Evolutionary conservation across 64 coral and sea anemone species (phyloP).

Genomic region (Porites lutea): DNA sequence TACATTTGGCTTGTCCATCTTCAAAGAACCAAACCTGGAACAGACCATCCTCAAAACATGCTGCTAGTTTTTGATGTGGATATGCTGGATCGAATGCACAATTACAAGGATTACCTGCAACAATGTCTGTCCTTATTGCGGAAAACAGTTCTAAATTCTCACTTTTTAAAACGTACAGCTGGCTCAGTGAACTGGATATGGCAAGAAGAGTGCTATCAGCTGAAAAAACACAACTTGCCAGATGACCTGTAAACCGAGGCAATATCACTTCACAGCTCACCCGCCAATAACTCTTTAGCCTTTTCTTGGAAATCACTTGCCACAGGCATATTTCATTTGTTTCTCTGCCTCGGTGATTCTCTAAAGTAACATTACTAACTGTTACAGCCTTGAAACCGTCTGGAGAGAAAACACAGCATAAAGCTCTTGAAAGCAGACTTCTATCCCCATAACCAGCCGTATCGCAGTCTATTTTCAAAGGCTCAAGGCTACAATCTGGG

Average conservation of each 20-base stretch:
- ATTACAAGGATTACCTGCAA: slow-evolving; percentile 4
- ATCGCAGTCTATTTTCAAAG: slow-evolving; percentile 67
- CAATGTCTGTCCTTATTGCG: slow-evolving; percentile 17
- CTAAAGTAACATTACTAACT: slow-evolving; percentile 43
- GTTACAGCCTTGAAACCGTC: slow-evolving; percentile 58
- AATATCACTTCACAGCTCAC: slow-evolving; percentile 55
- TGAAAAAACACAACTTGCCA: slow-evolving; percentile 55
- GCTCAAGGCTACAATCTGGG: slow-evolving; percentile 40
- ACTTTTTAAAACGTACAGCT: slow-evolving; percentile 52
- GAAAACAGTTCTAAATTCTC: slow-evolving; percentile 41
- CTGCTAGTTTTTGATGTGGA: slow-evolving; percentile 30
- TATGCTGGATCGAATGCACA: slow-evolving; percentile 56
- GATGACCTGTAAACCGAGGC: slow-evolving; percentile 39
- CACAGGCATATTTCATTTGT: slow-evolving; percentile 64
- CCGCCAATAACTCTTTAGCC: slow-evolving; percentile 34
- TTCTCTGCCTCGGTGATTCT: slow-evolving; percentile 25
- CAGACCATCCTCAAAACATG: slow-evolving; percentile 46
- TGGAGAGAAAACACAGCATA: slow-evolving; percentile 69
- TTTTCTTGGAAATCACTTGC: slow-evolving; percentile 18
- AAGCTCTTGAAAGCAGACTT: slow-evolving; percentile 34
- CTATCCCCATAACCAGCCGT: slow-evolving; percentile 21
- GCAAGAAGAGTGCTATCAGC: slow-evolving; percentile 60
- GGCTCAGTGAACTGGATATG: slow-evolving; percentile 51
- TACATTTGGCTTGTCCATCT: slow-evolving; percentile 26
- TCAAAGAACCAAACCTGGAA: slow-evolving; percentile 61